Base-by-base conservation (phyloP, 1,140 invertebrate genomes). In the Drosophila eugracilis region DNA sequence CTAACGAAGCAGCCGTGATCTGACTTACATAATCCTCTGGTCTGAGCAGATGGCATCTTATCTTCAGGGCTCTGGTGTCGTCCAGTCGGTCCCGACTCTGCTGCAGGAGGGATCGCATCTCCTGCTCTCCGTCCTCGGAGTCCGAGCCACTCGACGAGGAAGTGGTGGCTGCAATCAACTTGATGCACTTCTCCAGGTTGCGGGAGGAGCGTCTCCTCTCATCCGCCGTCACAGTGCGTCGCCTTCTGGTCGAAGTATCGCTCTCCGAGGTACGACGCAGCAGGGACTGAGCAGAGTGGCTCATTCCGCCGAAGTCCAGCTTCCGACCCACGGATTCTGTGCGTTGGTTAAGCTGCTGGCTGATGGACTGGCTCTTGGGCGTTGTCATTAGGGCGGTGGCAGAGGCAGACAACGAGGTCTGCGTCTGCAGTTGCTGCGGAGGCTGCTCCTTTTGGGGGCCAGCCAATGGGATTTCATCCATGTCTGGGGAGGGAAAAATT, bases 1-100 rank as follows among this genome's bases (percentile, higher is more conserved):
- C 12, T 17, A 10, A 4, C n/a, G 5, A 14, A 45, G n/a, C n/a
- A 10, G 4, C 22, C 19, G 21, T 4, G n/a, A 2, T n/a, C 22
- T 26, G 30, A 83, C 85, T 88, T 77, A 92, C 92, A 77, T 92
- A 92, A 72, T 92, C 91, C 60, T 92, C 91, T 6, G 91, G 90
- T 21, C 88, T 55, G 5, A 91, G 65, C 49, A 92, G 66, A 78
- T 91, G 91, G 47, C 86, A 91, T 34, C 91, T 89, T 54, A 91
- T 91, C 48, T 91, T 91, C 5, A 92, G 57, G 5, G 89, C 75
- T n/a, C 74, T 57, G 21, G 91, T 92, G 50, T 91, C 88, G 58
- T 92, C 91, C 7, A 92, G 59, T 15, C 84, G 67, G 45, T 89
- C 76, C 30, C 74, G 71, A 30, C 89, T 91, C 69, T 92, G 91